A percentile compares a stretch with the other conserved stretches of the same genome.
These are phyloP conservation scores for Electrophaes corylata DNA, from an alignment of 2,888 invertebrate species.

Conservation along the genomic window DNA sequence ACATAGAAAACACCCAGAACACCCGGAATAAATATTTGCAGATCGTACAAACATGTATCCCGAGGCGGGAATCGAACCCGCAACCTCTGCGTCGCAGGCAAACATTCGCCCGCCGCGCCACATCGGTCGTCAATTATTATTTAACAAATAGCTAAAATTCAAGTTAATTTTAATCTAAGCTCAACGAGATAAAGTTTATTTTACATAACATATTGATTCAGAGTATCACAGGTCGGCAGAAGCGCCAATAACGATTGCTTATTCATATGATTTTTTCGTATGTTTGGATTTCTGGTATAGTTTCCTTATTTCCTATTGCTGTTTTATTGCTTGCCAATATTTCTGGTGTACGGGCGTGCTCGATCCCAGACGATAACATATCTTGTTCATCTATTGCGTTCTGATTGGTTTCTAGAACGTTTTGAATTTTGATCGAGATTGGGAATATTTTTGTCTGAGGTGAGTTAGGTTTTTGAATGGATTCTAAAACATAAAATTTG, in stretches of 20 bases:
- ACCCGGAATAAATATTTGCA: no score
- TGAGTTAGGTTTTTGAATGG: background rate
- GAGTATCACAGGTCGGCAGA: constrained; percentile 19
- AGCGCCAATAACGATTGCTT: constrained; percentile 23
- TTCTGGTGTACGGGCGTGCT: constrained; percentile 56
- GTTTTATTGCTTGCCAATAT: constrained; percentile 79
- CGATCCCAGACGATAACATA: constrained; percentile 61
- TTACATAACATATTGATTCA: background rate
- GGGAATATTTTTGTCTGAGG: background rate
- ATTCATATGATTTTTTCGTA: constrained; percentile 45
- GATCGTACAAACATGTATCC: no score
- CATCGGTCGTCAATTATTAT: no score
- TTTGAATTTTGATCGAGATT: constrained; percentile 23
- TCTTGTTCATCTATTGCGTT: constrained; percentile 64
- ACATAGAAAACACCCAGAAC: no score
- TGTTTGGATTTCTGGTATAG: constrained; percentile 57
- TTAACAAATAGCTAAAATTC: background rate
- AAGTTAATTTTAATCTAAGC: background rate
- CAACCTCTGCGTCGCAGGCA: no score
- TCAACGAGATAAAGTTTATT: constrained; percentile 1
- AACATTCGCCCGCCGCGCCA: no score
- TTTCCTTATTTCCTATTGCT: constrained; percentile 73
- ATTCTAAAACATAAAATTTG: background rate
- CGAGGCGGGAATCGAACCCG: no score
- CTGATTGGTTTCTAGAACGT: constrained; percentile 60